Evolutionary conservation across 1,140 invertebrate genomes (phyloP), one percentile per base, ranked within the genome.

Genomic region (Lethocerus indicus): DNA sequence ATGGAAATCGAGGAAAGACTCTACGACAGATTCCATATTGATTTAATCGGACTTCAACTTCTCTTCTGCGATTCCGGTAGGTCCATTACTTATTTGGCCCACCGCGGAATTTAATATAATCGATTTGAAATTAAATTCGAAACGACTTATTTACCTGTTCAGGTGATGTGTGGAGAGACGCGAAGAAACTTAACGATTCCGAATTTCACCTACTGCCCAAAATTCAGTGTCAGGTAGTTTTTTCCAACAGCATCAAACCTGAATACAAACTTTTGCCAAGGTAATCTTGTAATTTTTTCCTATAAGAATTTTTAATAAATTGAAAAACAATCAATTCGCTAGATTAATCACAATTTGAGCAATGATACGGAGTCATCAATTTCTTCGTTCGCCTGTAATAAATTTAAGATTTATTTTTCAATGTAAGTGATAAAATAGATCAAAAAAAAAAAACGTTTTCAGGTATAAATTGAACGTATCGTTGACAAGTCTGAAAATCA

Each of bases 1-100:
- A 84, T 84, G 74, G 83, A 88, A 68, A 64, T 87, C 16, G 83
- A 87, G 60, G 82, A 86, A 63, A 70, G 78, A 48, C 64, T 88
- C 1, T 89, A 87, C 57, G 83, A 87, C 56, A 69, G 84, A 56
- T 73, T 87, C 46, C 76, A 80, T 54, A 68, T 86, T 3, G 75
- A 75, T 52, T 73, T 81, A 44, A 74, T 72, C 42, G 75, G 76
- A 59, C 72, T 78, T 54, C 84, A 82, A 65, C 63, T 78, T 50
- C 56, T 78, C 24, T 75, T 77, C 60, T 73, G 72, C 57, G 70
- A 72, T 54, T 68, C 67, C 66, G 60, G 59, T 61, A 43, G 29
- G n/a, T 7, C n/a, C 16, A 7, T 16, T 7, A 18, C 5, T 39
- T 39, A 16, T 39, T 7, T 39, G 21, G 5, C 6, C 21, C 4